Percentiles rank a stretch among this genome's conserved stretches.
Conservation (phyloP, 2,888 invertebrate genomes). For the Hypomecis punctinalis region DNA sequence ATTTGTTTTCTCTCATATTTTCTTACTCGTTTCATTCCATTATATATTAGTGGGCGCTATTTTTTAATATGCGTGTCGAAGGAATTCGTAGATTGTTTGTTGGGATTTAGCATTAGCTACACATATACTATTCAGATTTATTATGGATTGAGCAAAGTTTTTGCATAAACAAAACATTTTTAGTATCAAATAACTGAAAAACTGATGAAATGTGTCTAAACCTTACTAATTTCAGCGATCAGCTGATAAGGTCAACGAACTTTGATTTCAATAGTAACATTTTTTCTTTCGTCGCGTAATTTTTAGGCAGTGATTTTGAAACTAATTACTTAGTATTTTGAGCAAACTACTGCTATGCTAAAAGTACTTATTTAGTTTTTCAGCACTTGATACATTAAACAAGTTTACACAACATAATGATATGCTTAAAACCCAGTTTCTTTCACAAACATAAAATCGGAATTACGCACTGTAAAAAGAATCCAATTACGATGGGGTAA, state of each 20-base stretch:
- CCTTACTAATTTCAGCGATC: not conserved
- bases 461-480: slow-evolving; percentile 13
- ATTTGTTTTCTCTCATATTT: not conserved
- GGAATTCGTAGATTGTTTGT: slow-evolving; percentile 6
- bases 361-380: not conserved
- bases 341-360: not conserved
- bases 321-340: not conserved
- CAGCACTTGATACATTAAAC: slow-evolving; percentile 1
- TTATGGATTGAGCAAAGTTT: slow-evolving; percentile 37
- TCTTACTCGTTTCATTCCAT: not conserved
- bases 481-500: slow-evolving; percentile 7
- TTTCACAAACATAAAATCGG: slow-evolving; percentile 5
- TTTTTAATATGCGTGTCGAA: not conserved
- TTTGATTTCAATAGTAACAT: not conserved
- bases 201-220: not conserved
- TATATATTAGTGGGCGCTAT: no score
- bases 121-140: slow-evolving; percentile 24
- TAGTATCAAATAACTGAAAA: slow-evolving; percentile 6
- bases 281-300: not conserved
- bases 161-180: slow-evolving; percentile 1
- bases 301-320: not conserved
- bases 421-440: slow-evolving; percentile 8
- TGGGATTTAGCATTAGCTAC: slow-evolving; percentile 23
- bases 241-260: slow-evolving; percentile 13
- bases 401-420: slow-evolving; percentile 8